phyloP scores from a whole-genome alignment of 2,113 vertebrate genomes.

The Alethe diademata region DNA sequence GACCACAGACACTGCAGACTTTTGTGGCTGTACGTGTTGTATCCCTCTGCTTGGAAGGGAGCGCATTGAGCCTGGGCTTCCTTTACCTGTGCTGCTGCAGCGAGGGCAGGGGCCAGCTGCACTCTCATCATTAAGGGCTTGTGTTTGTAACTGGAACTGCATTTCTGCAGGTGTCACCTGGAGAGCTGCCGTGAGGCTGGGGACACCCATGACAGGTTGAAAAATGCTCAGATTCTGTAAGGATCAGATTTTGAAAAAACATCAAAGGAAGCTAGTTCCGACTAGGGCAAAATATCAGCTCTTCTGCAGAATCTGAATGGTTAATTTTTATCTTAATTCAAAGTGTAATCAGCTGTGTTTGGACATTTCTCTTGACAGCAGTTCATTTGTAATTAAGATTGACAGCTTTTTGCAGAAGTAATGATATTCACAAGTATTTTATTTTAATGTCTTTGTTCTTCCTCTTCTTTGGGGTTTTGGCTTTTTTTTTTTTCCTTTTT shows the following conservation, averaged over 20 bases:
- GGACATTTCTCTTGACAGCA: not conserved
- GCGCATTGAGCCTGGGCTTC: not conserved
- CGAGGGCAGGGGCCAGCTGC: not conserved
- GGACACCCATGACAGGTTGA: not conserved
- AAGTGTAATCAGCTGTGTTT: not conserved
- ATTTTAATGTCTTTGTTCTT: not conserved
- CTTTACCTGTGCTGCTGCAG: not conserved
- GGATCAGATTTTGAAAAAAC: not conserved
- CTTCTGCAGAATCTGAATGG: not conserved
- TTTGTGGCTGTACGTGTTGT: accelerated
- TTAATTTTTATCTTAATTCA: not conserved
- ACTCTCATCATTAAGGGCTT: not conserved
- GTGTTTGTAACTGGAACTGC: not conserved
- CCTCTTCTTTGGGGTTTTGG: not conserved
- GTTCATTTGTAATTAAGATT: not conserved
- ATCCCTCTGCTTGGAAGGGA: not conserved
- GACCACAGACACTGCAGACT: accelerated
- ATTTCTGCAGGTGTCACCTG: not conserved
- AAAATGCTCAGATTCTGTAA: not conserved
- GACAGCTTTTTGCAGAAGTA: not conserved
- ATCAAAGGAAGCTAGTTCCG: not conserved
- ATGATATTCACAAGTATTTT: not conserved
- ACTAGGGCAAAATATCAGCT: not conserved
- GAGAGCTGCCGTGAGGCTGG: not conserved
- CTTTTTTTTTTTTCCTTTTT: not conserved